Conservation (phyloP, 2,888 invertebrate species). For the Frankliniella fusca region DNA sequence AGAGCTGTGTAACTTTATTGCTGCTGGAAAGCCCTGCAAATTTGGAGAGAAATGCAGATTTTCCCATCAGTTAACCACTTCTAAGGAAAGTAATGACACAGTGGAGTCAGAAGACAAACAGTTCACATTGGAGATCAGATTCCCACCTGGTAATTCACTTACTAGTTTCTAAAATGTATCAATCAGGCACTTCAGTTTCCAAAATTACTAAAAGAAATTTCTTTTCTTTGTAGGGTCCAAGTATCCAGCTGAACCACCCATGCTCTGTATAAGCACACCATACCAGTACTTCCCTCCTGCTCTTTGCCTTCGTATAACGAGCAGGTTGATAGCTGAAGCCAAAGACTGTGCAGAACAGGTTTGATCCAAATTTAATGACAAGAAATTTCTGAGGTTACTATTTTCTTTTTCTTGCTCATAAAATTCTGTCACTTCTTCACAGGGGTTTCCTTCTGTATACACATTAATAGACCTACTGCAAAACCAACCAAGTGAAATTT, state of each 20-base stretch:
- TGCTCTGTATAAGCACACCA: conserved; percentile 63
- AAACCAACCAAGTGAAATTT: conserved; percentile 61
- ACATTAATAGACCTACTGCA: conserved; percentile 66
- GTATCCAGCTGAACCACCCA: conserved; percentile 71
- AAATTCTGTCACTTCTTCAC: not conserved
- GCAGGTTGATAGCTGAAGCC: conserved; percentile 65
- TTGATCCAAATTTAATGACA: conserved; percentile 43
- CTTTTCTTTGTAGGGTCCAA: conserved; percentile 48
- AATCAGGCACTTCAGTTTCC: not conserved
- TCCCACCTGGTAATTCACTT: conserved; percentile 54
- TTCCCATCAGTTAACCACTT: conserved; percentile 55
- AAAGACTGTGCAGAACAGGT: conserved; percentile 60
- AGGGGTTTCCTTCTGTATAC: conserved; percentile 59
- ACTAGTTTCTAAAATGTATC: not conserved
- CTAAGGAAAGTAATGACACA: conserved; percentile 27
- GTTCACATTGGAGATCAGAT: conserved; percentile 59
- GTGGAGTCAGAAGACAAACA: conserved; percentile 30
- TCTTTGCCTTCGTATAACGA: conserved; percentile 61
- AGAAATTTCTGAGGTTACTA: not conserved
- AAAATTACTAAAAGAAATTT: not conserved
- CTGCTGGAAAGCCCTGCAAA: conserved; percentile 60
- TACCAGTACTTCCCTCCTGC: conserved; percentile 58
- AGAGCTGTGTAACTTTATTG: conserved; percentile 60
- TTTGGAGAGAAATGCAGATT: conserved; percentile 72
- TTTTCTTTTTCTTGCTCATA: not conserved